phyloP scores from a whole-genome alignment of 2,113 vertebrate species.

The Atlantisia rogersi region DNA sequence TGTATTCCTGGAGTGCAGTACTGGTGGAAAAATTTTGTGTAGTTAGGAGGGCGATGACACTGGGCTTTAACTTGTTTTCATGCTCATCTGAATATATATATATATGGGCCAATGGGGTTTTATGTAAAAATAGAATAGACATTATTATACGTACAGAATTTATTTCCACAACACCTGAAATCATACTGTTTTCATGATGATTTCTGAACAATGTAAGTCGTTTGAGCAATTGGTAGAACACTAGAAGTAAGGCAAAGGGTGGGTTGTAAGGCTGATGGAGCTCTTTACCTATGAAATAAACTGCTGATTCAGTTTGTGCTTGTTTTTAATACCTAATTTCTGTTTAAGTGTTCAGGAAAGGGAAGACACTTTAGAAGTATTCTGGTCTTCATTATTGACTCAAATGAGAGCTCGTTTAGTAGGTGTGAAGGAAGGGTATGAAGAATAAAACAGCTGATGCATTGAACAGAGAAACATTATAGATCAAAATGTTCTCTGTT shows the following conservation, averaged over 20 bases:
- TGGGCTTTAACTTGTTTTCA: background rate
- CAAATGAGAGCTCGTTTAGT: background rate
- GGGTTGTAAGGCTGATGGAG: background rate
- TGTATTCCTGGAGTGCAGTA: accelerated
- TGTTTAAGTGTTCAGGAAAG: background rate
- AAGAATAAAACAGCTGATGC: background rate
- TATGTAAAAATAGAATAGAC: background rate
- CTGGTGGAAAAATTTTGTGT: background rate
- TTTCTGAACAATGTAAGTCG: no score
- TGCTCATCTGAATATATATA: background rate
- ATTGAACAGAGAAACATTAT: background rate
- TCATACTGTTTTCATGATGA: background rate
- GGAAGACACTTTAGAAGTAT: background rate
- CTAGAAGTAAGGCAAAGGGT: background rate
- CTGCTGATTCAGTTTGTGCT: background rate
- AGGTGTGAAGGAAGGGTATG: background rate
- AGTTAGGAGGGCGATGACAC: background rate
- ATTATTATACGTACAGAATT: background rate
- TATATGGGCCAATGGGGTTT: background rate
- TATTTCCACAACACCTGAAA: background rate
- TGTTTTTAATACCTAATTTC: background rate
- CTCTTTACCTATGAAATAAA: background rate
- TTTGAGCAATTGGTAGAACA: background rate
- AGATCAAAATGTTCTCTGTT: background rate
- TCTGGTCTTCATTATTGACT: background rate